Base-by-base conservation (phyloP, 35 echinoderm and acorn worm genomes). In the Nesometra sesokonis region DNA sequence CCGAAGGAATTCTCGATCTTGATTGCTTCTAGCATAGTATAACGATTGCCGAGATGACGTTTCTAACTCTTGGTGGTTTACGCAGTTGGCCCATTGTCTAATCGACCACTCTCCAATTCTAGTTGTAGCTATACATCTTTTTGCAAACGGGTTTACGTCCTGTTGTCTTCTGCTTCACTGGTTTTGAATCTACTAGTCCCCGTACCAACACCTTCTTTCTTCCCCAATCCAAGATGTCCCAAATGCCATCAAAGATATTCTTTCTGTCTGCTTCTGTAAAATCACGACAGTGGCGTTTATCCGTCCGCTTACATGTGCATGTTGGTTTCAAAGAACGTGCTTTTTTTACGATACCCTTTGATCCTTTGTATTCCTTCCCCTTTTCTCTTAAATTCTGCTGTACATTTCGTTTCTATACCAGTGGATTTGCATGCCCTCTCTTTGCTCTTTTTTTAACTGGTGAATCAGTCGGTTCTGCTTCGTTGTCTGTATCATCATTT, bases 221-320 rank as follows among this genome's bases (percentile, higher is more conserved):
- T 15, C 79, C 79, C 79, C 79, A 81, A 81, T 81, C 79, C 79
- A 81, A 81, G 13, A 11, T 81, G 79, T 32, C 32, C 79, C 79
- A 81, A 81, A 81, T 13, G 19, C 32, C 79, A 31, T 32, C 79
- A 15, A 81, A 15, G 11, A 81, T 81, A 19, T 81, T 81, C 79
- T 81, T 31, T 32, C 79, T 15, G 79, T 81, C 79, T 27, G 32
- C 32, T 32, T 13, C 13, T 27, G 79, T 81, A 32, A 81, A 81
- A 81, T 81, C 79, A 31, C 79, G 19, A 32, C 79, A 81, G 79
- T 81, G 79, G 32, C 79, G 79, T 81, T 81, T 81, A 32, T 81
- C 79, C 19, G 19, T 81, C 32, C 31, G 19, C 31, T 11, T 81
- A 32, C 79, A 81, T 81, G 79, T 32, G 32, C 79, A 81, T 32